A percentile compares a stretch with the other conserved stretches of the same genome.
Evolutionary conservation across 2,113 vertebrate species (phyloP).

Genomic region (Todiramphus chloris): DNA sequence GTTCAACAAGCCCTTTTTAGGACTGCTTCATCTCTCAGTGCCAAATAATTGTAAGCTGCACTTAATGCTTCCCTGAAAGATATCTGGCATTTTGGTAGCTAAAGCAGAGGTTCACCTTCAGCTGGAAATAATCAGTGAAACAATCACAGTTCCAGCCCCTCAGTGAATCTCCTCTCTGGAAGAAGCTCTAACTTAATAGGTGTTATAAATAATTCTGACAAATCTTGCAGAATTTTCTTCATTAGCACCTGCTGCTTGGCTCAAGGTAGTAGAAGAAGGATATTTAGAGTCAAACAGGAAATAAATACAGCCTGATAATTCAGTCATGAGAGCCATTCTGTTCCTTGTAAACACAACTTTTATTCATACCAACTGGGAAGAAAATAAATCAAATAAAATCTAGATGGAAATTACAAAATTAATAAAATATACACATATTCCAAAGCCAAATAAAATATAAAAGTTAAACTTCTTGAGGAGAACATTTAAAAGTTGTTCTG

Average conservation of each 20-base stretch:
- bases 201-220: slow-evolving; percentile 34
- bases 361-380: not conserved
- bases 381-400: not conserved
- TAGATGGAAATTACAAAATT: not conserved
- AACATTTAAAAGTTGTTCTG: not conserved
- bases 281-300: slow-evolving; percentile 48
- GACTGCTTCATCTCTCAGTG: not conserved
- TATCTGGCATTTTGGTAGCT: not conserved
- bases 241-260: slow-evolving; percentile 38
- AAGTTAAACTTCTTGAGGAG: not conserved
- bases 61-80: not conserved
- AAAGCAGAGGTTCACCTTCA: not conserved
- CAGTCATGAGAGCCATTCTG: not conserved
- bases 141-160: not conserved
- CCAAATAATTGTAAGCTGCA: not conserved
- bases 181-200: not conserved
- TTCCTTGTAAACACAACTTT: slow-evolving; percentile 8
- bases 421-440: not conserved
- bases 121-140: not conserved
- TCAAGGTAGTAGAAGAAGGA: slow-evolving; percentile 37
- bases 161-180: not conserved
- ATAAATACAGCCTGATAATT: slow-evolving; percentile 30
- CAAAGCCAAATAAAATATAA: not conserved
- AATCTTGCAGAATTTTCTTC: slow-evolving; percentile 17
- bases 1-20: not conserved